A percentile compares a stretch with the other conserved stretches of the same genome.
Evolutionary conservation across 2,888 invertebrate species (phyloP).

Genomic region (Linnaemya vulpina): DNA sequence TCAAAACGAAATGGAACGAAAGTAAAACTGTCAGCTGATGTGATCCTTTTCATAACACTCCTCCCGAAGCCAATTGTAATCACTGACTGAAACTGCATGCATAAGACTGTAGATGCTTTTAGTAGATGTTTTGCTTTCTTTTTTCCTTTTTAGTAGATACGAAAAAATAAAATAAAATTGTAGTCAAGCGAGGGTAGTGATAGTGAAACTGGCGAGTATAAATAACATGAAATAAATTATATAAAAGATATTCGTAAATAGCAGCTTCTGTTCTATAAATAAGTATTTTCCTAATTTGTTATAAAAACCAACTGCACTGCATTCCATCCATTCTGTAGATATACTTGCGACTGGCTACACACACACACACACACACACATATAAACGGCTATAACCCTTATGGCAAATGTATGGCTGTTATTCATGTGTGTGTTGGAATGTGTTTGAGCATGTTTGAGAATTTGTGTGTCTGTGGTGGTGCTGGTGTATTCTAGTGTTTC

Average conservation of each 20-base stretch:
- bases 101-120: conserved; percentile 7
- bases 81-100: conserved; percentile 30
- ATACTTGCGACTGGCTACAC: no score
- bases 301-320: conserved; percentile 45
- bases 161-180: neutral
- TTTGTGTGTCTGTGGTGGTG: neutral
- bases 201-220: conserved; percentile 12
- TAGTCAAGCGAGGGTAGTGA: neutral
- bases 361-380: no score
- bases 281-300: conserved; percentile 46
- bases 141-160: neutral
- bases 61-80: neutral
- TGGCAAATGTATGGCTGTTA: conserved; percentile 6
- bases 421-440: neutral
- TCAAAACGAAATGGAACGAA: neutral
- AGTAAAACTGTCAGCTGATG: conserved; percentile 8
- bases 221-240: conserved; percentile 9
- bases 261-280: conserved; percentile 1
- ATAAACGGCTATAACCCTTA: conserved; percentile 14
- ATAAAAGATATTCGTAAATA: neutral
- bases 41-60: neutral
- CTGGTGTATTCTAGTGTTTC: neutral
- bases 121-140: neutral
- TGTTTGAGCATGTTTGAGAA: neutral
- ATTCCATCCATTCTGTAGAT: conserved; percentile 13